Base-by-base conservation (phyloP, 2,797 vertebrate species). In the Onychomys arenicola region DNA sequence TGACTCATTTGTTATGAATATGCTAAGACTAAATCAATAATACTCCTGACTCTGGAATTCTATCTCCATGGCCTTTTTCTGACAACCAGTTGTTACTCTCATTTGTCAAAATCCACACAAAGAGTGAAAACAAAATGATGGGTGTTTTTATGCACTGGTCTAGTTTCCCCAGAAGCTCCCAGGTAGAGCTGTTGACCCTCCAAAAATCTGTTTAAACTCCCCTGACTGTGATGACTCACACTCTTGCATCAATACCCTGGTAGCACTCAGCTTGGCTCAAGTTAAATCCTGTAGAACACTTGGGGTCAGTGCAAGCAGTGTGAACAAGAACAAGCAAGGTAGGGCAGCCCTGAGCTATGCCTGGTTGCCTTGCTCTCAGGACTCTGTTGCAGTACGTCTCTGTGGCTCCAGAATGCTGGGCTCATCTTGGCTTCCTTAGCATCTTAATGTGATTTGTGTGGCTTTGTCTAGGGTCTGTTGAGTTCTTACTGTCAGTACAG, bases 11-110 rank as follows among this genome's bases (percentile, higher is more conserved):
- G 40, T 96, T 94, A 87, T 32, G 40, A 69, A 75, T 75, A 88
- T 93, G 95, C 96, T 94, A 94, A 97, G 87, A 63, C 16, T 59
- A 76, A 90, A 87, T n/a, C 69, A 91, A 69, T 67, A 95, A 84
- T 91, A 77, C 25, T 89, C 1, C 2, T 55, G 46, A 59, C 67
- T 91, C 76, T 91, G 65, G 40, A 78, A 52, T 96, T 97, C 86
- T 89, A 80, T 94, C 76, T 90, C 97, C 96, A 91, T 97, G 98
- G 98, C 98, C 98, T 98, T 98, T 97, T 98, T 97, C 97, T 96
- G 97, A 97, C 23, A 88, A 77, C 27, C 80, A 61, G 91, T 90
- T 77, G 57, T 90, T 90, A 67, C 7, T 57, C 13, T 81, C 32
- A 49, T 95, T 96, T 90, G 32, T 90, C 84, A 77, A 95, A 96